Evolutionary conservation across 2,797 vertebrate species (phyloP).

Genomic region (Argya squamiceps): DNA sequence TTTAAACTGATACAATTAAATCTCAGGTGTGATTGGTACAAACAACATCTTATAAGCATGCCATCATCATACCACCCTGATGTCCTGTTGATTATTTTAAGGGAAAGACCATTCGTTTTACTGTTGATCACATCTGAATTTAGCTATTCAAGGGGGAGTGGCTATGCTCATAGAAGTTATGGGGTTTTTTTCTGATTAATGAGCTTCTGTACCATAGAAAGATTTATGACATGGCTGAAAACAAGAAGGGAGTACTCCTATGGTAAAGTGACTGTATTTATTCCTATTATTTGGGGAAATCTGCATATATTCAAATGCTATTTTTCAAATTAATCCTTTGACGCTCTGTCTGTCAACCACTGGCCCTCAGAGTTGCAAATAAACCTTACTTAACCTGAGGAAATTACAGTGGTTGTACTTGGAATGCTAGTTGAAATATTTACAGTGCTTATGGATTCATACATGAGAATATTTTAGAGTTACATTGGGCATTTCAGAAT

Average conservation of each 20-base stretch:
- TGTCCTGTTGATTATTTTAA: background rate
- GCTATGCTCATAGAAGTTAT: background rate
- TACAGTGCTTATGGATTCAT: background rate
- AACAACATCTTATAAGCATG: background rate
- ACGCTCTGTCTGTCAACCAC: background rate
- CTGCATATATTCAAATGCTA: background rate
- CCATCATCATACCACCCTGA: background rate
- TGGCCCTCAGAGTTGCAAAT: background rate
- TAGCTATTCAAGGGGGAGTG: background rate
- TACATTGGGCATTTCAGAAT: background rate
- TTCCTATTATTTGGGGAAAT: background rate
- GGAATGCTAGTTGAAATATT: background rate
- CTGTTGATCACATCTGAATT: background rate
- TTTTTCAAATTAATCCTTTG: background rate
- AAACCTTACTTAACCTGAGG: background rate
- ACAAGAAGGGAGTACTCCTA: background rate
- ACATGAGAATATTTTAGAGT: background rate
- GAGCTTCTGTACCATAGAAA: background rate
- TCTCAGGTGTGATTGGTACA: background rate
- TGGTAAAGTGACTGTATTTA: background rate
- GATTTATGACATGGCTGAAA: background rate
- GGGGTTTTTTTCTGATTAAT: background rate
- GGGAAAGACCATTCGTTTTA: background rate
- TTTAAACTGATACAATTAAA: conserved; percentile 34
- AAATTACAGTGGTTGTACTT: background rate